Evolutionary conservation across 2,888 invertebrate genomes (phyloP).

Genomic region (Chalcis sispes): DNA sequence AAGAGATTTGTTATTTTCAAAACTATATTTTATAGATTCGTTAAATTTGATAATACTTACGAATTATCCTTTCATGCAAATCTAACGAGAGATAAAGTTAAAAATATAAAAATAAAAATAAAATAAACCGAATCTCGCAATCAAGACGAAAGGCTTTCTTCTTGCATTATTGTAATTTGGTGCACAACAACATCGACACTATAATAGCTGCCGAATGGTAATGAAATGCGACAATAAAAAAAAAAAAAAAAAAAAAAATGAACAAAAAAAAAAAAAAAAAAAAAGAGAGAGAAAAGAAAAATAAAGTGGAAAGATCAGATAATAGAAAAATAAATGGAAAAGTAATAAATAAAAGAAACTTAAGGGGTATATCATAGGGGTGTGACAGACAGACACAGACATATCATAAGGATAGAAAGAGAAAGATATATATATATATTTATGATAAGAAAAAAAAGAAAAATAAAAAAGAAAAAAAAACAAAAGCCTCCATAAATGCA

Average conservation of each 20-base stretch:
- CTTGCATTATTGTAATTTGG: not conserved
- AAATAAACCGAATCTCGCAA: constrained; percentile 22
- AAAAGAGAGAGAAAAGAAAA: not conserved
- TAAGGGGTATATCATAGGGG: not conserved
- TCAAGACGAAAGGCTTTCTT: not conserved
- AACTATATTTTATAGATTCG: too few species aligned
- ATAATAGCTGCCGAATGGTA: constrained; percentile 13
- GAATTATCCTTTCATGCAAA: too few species aligned
- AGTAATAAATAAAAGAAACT: not conserved
- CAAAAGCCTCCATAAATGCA: constrained; percentile 39
- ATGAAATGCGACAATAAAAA: constrained; percentile 10
- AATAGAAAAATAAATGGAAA: not conserved
- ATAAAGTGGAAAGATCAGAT: not conserved
- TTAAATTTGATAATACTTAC: too few species aligned
- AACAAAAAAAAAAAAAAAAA: not conserved
- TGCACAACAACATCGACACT: constrained; percentile 35
- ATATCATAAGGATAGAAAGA: too few species aligned
- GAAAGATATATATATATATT: not conserved
- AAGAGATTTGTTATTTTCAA: too few species aligned
- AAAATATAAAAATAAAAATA: not conserved
- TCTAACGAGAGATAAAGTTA: too few species aligned
- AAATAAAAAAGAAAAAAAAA: constrained; percentile 15
- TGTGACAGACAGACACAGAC: not conserved
- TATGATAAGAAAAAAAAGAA: not conserved
- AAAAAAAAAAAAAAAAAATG: not conserved